Evolutionary conservation across 2,888 invertebrate genomes (phyloP).

Genomic region (Timema podura): DNA sequence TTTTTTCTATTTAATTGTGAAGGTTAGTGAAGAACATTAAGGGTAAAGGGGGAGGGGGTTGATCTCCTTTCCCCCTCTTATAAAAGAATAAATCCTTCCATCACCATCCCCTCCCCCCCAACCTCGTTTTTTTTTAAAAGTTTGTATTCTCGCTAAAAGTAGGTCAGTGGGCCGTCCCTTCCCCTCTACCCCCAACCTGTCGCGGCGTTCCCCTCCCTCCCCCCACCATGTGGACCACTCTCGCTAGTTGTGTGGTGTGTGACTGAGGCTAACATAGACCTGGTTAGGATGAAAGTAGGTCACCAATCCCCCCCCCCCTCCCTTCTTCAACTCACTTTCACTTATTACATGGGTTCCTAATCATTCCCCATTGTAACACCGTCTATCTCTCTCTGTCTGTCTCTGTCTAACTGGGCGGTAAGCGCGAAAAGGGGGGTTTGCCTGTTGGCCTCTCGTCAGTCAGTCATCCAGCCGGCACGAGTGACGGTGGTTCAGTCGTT

Average conservation of each 20-base stretch:
- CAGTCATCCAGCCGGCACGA: constrained; percentile 51
- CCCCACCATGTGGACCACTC: constrained; percentile 30
- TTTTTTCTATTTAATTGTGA: no score
- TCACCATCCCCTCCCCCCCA: no score
- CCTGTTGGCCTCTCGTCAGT: constrained; percentile 43
- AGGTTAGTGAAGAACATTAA: no score
- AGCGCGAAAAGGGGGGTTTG: constrained; percentile 51
- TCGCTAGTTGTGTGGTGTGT: constrained; percentile 38
- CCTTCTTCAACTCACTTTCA: constrained; percentile 65
- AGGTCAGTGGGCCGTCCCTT: constrained; percentile 73
- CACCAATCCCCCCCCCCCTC: constrained; percentile 45
- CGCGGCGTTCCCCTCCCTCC: constrained; percentile 48
- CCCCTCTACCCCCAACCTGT: constrained; percentile 34
- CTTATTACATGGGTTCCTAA: constrained; percentile 77
- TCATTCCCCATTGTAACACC: constrained; percentile 66
- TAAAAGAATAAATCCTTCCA: no score
- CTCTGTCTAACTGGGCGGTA: constrained; percentile 50
- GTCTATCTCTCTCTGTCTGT: constrained; percentile 34
- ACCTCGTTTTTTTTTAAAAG: no score
- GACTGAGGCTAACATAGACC: constrained; percentile 76
- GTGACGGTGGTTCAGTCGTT: constrained; percentile 3
- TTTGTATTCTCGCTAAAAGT: no score
- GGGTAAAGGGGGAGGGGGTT: no score
- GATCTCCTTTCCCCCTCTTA: no score
- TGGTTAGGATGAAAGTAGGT: constrained; percentile 90